phyloP scores from a whole-genome alignment of 2,113 vertebrate species.

The Ptychochromis oligacanthus region DNA sequence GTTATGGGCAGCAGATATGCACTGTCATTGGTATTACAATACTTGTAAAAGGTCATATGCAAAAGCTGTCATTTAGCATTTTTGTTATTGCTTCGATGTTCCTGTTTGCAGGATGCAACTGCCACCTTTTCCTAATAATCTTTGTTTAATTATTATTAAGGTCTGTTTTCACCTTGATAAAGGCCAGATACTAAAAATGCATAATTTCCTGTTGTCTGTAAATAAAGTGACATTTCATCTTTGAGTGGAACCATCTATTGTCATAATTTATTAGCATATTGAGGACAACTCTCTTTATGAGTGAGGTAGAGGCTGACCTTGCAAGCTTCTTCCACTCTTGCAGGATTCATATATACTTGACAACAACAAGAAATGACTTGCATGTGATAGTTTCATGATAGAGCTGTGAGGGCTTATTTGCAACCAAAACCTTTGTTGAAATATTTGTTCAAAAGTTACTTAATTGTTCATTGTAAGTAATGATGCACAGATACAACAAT shows the following conservation, averaged over 20 bases:
- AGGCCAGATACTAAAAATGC: not conserved
- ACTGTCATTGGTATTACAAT: slow-evolving; percentile 16
- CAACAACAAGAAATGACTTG: not conserved
- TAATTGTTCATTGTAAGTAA: not conserved
- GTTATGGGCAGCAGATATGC: slow-evolving; percentile 3
- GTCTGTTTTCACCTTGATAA: not conserved
- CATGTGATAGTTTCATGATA: not conserved
- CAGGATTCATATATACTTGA: not conserved
- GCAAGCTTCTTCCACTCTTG: not conserved
- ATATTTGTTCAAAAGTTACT: too few relatives aligned
- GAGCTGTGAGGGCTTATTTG: too few relatives aligned
- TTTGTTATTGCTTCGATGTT: not conserved
- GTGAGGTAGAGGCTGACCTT: not conserved
- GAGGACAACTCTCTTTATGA: not conserved
- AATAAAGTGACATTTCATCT: not conserved
- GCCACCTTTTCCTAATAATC: not conserved
- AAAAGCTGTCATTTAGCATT: slow-evolving; percentile 3
- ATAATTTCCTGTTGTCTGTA: not conserved
- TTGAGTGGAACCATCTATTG: not conserved
- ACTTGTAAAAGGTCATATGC: slow-evolving; percentile 8
- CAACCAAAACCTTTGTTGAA: too few relatives aligned
- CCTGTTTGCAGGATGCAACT: not conserved
- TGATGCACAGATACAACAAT: not conserved
- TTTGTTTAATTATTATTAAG: not conserved
- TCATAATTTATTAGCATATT: not conserved